phyloP scores from a whole-genome alignment of 2,113 vertebrate genomes.

The Terrapene triunguis region DNA sequence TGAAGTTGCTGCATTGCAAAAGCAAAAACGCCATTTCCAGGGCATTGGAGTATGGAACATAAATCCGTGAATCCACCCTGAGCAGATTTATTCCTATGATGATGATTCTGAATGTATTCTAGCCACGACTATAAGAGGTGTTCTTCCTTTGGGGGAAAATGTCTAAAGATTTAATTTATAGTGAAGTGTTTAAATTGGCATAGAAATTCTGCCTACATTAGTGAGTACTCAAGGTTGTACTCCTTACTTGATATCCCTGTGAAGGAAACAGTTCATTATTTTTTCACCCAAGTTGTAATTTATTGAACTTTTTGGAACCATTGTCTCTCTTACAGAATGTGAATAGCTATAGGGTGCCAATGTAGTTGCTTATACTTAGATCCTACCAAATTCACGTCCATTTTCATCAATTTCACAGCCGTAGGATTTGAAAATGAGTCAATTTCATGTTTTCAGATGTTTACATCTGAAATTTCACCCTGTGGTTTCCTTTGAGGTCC shows the following conservation, averaged over 20 bases:
- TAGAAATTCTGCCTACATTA: background rate
- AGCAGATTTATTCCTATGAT: accelerated
- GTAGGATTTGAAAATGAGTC: no score
- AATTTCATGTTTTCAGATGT: no score
- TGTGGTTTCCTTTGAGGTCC: no score
- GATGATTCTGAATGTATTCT: background rate
- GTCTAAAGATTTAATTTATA: background rate
- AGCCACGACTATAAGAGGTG: background rate
- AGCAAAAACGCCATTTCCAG: accelerated
- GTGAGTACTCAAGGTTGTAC: accelerated
- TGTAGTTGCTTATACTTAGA: background rate
- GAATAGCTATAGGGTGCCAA: background rate
- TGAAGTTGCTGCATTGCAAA: background rate
- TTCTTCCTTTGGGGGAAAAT: background rate
- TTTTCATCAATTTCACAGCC: no score
- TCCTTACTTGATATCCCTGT: background rate
- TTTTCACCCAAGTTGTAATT: background rate
- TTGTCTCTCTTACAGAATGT: background rate
- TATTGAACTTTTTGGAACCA: background rate
- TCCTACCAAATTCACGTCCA: no score
- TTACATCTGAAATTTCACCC: no score
- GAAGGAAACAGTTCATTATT: background rate
- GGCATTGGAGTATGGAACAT: accelerated
- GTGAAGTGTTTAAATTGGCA: background rate
- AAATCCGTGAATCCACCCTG: accelerated